Evolutionary conservation across 2,797 vertebrate species (phyloP).

Genomic region (Pangasius larnaudii): DNA sequence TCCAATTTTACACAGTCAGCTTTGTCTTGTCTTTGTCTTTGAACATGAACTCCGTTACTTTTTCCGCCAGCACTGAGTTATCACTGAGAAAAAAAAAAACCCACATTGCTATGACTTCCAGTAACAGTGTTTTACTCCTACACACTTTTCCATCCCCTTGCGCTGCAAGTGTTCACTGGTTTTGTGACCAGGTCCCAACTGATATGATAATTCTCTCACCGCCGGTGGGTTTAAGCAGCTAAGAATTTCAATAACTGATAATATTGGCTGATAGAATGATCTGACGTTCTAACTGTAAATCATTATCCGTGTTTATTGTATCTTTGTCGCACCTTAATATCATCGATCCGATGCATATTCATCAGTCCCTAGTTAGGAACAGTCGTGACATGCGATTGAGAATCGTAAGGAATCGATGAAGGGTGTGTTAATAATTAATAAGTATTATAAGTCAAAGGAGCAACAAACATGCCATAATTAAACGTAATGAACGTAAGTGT

Average conservation of each 20-base stretch:
- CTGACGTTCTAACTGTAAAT: background rate
- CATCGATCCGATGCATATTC: too few relatives aligned
- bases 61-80: background rate
- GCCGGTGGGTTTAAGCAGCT: background rate
- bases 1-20: background rate
- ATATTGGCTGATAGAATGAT: background rate
- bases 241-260: background rate
- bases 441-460: background rate
- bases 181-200: background rate
- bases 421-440: background rate
- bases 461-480: background rate
- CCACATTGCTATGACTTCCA: background rate
- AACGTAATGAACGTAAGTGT: background rate
- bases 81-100: background rate
- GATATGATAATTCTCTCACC: background rate
- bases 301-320: background rate
- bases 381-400: background rate
- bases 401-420: too few relatives aligned
- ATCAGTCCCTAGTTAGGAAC: background rate
- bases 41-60: too few relatives aligned
- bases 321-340: background rate
- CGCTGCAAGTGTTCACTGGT: background rate
- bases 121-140: background rate
- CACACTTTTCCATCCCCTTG: background rate
- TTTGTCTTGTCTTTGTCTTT: too few relatives aligned